A percentile compares a stretch with the other conserved stretches of the same genome.
Conservation (phyloP, 2,888 invertebrate genomes). For the Drosophila nr. perissopoda region DNA sequence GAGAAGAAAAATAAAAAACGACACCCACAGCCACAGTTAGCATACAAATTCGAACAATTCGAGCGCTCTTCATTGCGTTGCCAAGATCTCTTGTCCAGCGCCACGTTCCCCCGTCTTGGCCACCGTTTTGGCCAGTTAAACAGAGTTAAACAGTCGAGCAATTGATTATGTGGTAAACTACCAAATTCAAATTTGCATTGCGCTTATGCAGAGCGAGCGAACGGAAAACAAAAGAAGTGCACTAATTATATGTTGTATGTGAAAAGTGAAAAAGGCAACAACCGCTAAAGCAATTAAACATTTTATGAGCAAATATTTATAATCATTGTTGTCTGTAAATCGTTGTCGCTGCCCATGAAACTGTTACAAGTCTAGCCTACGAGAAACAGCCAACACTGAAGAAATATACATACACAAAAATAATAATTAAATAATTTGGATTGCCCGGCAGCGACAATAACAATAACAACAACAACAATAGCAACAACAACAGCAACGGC, state of each 20-base stretch:
- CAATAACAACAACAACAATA: neutral
- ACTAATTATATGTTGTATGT: constrained; percentile 53
- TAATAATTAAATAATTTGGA: constrained; percentile 30
- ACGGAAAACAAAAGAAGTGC: constrained; percentile 49
- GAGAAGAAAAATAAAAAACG: constrained; percentile 36
- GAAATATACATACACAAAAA: constrained; percentile 9
- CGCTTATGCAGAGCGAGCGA: constrained; percentile 55
- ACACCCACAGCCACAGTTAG: constrained; percentile 63
- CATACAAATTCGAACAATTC: constrained; percentile 66
- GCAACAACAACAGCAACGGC: neutral
- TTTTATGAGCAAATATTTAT: constrained; percentile 40
- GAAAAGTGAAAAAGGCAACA: constrained; percentile 16
- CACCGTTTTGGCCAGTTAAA: neutral
- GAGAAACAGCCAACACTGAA: constrained; percentile 1
- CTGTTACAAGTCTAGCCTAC: constrained; percentile 28
- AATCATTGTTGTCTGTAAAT: constrained; percentile 51
- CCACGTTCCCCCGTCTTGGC: neutral
- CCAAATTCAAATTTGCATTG: constrained; percentile 40
- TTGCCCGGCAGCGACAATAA: neutral
- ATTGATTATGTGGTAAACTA: constrained; percentile 16
- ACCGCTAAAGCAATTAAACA: constrained; percentile 43
- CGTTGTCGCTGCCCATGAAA: constrained; percentile 29
- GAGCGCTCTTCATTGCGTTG: constrained; percentile 29
- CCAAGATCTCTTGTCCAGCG: constrained; percentile 37
- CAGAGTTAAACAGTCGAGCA: neutral